phyloP scores from a whole-genome alignment of 2,797 vertebrate species.

The Poliocrania exsul region DNA sequence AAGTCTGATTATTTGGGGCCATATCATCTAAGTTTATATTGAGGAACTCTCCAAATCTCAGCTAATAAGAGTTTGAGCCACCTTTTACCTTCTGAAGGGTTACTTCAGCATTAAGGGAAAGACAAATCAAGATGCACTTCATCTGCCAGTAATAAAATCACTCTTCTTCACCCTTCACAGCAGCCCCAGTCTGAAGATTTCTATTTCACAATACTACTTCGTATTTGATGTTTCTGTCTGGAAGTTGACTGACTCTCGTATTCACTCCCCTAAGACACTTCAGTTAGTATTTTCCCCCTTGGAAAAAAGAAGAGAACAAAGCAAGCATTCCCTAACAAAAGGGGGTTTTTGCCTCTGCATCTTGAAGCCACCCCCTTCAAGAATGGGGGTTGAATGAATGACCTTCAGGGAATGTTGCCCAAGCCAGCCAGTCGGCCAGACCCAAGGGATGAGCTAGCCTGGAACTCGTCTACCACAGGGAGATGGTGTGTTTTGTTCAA shows the following conservation, averaged over 20 bases:
- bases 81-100: background rate
- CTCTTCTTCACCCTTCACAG: background rate
- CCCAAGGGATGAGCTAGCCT: background rate
- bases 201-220: background rate
- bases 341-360: background rate
- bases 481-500: background rate
- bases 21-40: background rate
- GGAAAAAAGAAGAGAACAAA: background rate
- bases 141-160: background rate
- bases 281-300: background rate
- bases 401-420: background rate
- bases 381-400: background rate
- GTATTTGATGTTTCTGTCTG: background rate
- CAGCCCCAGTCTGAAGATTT: background rate
- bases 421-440: background rate
- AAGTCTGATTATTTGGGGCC: background rate
- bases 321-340: background rate
- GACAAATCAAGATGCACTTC: background rate
- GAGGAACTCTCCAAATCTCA: background rate
- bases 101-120: background rate
- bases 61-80: background rate
- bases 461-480: too few relatives aligned
- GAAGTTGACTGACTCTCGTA: background rate
- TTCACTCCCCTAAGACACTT: background rate
- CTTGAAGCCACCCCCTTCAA: background rate